Conservation (phyloP, 2,113 vertebrate species). For the Myiopsitta monachus region DNA sequence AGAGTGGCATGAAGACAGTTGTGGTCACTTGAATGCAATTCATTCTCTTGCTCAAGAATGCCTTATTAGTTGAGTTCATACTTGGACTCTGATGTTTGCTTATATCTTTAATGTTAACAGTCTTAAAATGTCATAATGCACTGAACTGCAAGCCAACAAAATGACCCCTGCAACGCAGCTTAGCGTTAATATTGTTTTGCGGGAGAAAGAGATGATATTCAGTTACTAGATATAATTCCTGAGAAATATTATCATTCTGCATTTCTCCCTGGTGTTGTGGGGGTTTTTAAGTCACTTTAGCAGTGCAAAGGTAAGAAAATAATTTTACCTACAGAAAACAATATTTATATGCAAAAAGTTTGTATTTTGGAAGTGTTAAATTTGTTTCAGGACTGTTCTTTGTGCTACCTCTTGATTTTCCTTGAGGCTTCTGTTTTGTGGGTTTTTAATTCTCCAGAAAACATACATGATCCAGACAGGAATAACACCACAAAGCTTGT, state of each 20-base stretch:
- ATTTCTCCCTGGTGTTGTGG: not conserved
- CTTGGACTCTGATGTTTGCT: not conserved
- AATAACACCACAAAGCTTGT: not conserved
- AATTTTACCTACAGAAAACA: not conserved
- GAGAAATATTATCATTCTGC: not conserved
- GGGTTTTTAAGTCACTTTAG: not conserved
- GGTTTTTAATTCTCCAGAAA: not conserved
- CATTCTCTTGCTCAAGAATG: not conserved
- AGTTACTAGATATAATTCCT: not conserved
- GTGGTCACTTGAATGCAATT: not conserved
- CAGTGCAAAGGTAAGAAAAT: not conserved
- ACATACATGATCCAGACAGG: not conserved
- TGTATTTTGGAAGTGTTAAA: not conserved
- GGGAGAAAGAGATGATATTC: not conserved
- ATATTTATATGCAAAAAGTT: not conserved
- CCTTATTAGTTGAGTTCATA: not conserved
- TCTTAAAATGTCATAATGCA: not conserved
- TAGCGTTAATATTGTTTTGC: not conserved
- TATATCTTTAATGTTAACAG: not conserved
- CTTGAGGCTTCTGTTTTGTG: not conserved
- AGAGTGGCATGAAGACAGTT: not conserved
- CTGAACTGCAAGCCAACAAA: not conserved
- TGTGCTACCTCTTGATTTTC: not conserved
- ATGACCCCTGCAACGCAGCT: not conserved
- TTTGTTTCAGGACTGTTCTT: not conserved